Evolutionary conservation across 2,797 vertebrate species (phyloP).

Genomic region (Chelonia mydas): DNA sequence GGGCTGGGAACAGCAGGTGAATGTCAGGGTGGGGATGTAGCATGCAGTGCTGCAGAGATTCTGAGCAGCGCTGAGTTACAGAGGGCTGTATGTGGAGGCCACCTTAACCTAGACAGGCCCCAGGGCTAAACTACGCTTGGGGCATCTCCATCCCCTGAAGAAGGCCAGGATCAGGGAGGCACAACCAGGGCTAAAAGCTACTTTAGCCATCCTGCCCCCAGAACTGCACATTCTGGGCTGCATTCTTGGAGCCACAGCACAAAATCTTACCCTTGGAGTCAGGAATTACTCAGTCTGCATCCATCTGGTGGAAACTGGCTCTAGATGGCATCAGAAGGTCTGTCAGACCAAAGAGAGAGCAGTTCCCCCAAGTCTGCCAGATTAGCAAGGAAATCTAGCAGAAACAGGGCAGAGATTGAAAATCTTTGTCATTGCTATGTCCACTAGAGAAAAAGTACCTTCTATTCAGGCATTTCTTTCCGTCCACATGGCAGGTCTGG

Average conservation of each 20-base stretch:
- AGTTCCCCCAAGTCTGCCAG: not conserved
- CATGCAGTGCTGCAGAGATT: not conserved
- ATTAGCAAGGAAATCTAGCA: not conserved
- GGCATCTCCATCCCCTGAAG: not conserved
- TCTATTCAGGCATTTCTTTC: not conserved
- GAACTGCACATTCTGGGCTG: no score
- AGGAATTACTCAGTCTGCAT: not conserved
- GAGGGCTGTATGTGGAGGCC: not conserved
- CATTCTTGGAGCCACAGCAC: not conserved
- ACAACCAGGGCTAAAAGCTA: not conserved
- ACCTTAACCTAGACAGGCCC: not conserved
- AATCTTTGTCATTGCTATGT: no score
- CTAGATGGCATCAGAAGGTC: not conserved
- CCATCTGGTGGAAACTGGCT: not conserved
- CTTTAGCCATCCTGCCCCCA: not conserved
- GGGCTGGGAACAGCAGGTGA: rapidly evolving
- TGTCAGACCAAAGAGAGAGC: not conserved
- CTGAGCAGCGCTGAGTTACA: not conserved
- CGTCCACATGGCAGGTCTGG: not conserved
- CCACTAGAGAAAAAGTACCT: not conserved
- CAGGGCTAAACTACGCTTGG: rapidly evolving
- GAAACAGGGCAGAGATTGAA: not conserved
- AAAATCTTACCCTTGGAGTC: not conserved
- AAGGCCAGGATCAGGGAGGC: not conserved
- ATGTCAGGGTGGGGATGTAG: rapidly evolving